Conservation (phyloP, 2,113 vertebrate species). For the Protobothrops mucrosquamatus region DNA sequence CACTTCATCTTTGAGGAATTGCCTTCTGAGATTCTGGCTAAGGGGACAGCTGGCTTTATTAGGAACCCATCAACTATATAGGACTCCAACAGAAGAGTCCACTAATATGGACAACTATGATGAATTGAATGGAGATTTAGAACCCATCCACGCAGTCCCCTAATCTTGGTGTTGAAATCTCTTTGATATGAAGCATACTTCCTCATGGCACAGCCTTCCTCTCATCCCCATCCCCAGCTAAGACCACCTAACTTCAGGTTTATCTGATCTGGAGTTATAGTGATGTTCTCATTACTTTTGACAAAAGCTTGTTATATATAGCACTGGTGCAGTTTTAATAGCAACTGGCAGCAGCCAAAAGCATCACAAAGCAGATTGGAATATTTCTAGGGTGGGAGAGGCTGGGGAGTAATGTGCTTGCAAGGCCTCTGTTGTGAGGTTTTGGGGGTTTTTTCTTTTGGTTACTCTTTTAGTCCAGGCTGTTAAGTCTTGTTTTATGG, state of each 20-base stretch:
- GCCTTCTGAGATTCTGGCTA: neutral
- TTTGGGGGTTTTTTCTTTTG: neutral
- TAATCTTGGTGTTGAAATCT: neutral
- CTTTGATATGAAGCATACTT: neutral
- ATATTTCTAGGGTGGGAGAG: neutral
- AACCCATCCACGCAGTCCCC: neutral
- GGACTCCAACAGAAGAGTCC: neutral
- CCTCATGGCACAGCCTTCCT: neutral
- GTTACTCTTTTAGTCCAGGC: neutral
- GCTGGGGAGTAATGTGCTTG: neutral
- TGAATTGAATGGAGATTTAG: neutral
- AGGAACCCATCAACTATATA: neutral
- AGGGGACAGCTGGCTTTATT: neutral
- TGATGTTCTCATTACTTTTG: neutral
- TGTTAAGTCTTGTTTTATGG: neutral
- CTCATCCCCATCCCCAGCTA: neutral
- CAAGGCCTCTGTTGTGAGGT: neutral
- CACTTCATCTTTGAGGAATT: neutral
- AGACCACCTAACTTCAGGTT: neutral
- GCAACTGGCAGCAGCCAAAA: neutral
- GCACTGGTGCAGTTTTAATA: neutral
- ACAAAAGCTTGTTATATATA: neutral
- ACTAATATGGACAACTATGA: neutral
- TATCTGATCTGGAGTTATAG: neutral
- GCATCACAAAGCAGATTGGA: neutral